phyloP scores from a whole-genome alignment of 2,888 invertebrate species.

The Amorpha juglandis region DNA sequence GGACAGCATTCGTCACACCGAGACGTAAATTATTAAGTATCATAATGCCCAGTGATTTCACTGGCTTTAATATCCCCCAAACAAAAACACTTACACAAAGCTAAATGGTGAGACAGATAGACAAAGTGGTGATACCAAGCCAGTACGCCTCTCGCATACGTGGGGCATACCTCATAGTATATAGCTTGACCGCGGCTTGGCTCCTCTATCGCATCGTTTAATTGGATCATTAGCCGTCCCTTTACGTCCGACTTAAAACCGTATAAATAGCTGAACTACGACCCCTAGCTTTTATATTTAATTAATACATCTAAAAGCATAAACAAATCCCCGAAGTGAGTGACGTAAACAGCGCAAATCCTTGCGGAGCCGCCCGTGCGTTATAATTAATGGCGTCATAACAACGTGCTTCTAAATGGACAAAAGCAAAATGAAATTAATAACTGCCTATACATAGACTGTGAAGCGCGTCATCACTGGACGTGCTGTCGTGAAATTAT shows the following conservation, averaged over 20 bases:
- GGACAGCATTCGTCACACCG: too few species aligned
- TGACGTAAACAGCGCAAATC: conserved; percentile 27
- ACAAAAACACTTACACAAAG: too few species aligned
- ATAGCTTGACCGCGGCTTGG: too few species aligned
- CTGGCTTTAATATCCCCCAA: too few species aligned
- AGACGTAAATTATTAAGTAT: too few species aligned
- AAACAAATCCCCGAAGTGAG: conserved; percentile 26
- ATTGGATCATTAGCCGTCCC: too few species aligned
- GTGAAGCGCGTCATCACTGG: conserved; percentile 20
- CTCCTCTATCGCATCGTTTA: too few species aligned
- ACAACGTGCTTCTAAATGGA: conserved; percentile 26
- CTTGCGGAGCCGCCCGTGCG: conserved; percentile 27
- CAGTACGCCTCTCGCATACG: too few species aligned
- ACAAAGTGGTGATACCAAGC: too few species aligned
- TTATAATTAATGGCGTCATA: conserved; percentile 28
- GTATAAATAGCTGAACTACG: not conserved
- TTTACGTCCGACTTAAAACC: not conserved
- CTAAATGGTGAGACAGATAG: too few species aligned
- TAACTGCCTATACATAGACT: conserved; percentile 6
- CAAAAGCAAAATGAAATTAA: conserved; percentile 28
- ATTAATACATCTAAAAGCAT: conserved; percentile 24
- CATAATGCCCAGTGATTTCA: too few species aligned
- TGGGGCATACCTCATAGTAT: too few species aligned
- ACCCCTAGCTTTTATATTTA: conserved; percentile 15
- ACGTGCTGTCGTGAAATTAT: not conserved